Evolutionary conservation across 2,113 vertebrate species (phyloP).

Genomic region (Ptyas mucosa): DNA sequence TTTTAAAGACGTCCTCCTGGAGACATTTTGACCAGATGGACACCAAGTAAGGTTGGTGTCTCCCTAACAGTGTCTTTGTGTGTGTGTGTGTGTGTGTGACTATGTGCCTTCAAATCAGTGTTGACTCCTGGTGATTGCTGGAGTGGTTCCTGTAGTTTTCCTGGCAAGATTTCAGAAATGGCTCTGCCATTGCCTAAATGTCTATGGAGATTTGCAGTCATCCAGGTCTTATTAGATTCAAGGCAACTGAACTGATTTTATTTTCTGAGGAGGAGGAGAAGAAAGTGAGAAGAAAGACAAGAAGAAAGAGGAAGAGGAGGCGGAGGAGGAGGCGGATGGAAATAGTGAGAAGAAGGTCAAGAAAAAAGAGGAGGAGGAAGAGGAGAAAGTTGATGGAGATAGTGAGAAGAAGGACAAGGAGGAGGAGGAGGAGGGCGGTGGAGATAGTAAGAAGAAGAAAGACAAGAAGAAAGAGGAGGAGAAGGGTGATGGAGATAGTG

Average conservation of each 20-base stretch:
- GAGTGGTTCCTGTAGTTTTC: neutral
- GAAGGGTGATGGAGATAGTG: too few species aligned
- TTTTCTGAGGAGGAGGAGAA: neutral
- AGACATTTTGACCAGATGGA: neutral
- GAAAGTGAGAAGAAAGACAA: too few species aligned
- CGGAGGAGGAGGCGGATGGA: fast-evolving
- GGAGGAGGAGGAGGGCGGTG: too few species aligned
- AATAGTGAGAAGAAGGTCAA: too few species aligned
- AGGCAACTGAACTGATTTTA: neutral
- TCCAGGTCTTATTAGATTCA: neutral
- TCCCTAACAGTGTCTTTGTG: neutral
- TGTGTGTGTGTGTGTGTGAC: neutral
- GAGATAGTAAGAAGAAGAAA: neutral
- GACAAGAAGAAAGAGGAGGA: neutral
- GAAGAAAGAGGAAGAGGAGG: too few species aligned
- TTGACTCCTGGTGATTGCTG: neutral
- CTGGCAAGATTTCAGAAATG: neutral
- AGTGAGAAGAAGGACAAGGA: neutral
- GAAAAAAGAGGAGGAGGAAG: too few species aligned
- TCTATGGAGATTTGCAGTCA: neutral
- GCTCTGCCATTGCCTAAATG: neutral
- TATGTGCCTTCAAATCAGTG: neutral
- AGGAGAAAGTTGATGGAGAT: too few species aligned
- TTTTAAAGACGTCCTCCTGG: neutral
- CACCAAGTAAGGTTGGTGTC: neutral